A percentile compares a stretch with the other conserved stretches of the same genome.
Conservation (phyloP, 1,140 invertebrate species). For the Phortica variegata region DNA sequence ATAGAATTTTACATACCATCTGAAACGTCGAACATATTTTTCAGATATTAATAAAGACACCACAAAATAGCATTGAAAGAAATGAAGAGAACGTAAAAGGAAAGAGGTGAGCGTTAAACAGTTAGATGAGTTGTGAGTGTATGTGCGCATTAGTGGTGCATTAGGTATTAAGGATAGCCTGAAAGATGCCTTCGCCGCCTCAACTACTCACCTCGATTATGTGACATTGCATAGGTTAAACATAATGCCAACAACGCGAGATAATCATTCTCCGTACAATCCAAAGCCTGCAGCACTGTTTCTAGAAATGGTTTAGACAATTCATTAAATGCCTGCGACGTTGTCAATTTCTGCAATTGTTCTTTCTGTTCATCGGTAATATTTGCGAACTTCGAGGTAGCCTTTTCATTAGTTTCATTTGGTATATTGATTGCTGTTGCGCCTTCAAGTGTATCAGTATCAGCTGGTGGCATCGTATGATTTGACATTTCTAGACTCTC, state of each 20-base stretch:
- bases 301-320: slow-evolving; percentile 76
- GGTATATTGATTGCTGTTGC: slow-evolving; percentile 19
- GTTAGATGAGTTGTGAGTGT: slow-evolving; percentile 10
- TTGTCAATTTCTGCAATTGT: slow-evolving; percentile 58
- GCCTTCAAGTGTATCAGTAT: background rate
- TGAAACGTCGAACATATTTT: slow-evolving; percentile 25
- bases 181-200: slow-evolving; percentile 3
- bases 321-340: slow-evolving; percentile 17
- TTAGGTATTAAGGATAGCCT: background rate
- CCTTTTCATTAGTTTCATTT: slow-evolving; percentile 18
- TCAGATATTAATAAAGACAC: slow-evolving; percentile 12
- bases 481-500: slow-evolving; percentile 30
- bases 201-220: slow-evolving; percentile 79
- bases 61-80: slow-evolving; percentile 35
- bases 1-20: slow-evolving; percentile 43
- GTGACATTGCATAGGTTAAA: slow-evolving; percentile 88
- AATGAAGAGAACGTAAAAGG: slow-evolving; percentile 23
- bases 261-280: slow-evolving; percentile 92
- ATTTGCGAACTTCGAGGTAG: slow-evolving; percentile 60
- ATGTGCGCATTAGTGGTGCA: background rate
- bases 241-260: slow-evolving; percentile 88
- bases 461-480: slow-evolving; percentile 6
- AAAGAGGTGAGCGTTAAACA: slow-evolving; percentile 23
- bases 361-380: slow-evolving; percentile 94
- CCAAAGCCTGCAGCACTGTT: slow-evolving; percentile 79